phyloP scores from a whole-genome alignment of 2,113 vertebrate genomes.

The Eubucco bourcierii region DNA sequence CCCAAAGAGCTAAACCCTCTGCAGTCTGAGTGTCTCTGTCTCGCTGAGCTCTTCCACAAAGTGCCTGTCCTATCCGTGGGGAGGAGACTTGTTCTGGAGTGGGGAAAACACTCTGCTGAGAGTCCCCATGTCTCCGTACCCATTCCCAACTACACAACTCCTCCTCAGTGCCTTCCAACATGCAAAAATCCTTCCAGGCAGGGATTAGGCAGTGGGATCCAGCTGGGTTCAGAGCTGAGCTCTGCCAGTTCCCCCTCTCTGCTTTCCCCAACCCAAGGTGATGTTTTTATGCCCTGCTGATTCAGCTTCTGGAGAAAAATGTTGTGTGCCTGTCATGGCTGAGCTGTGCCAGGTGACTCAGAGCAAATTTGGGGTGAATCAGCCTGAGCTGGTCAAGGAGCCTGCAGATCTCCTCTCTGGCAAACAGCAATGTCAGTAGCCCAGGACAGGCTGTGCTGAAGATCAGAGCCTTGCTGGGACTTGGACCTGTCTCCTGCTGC shows the following conservation, averaged over 20 bases:
- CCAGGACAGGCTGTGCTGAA: not conserved
- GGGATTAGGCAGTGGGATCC: not conserved
- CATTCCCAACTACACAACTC: not conserved
- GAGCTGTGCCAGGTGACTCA: slow-evolving; percentile 45
- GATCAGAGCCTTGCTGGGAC: not conserved
- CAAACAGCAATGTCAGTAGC: not conserved
- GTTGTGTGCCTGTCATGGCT: not conserved
- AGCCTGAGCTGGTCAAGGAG: not conserved
- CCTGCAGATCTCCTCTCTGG: not conserved
- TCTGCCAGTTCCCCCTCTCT: not conserved
- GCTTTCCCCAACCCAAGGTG: not conserved
- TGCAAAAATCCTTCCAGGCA: not conserved
- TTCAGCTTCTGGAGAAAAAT: slow-evolving; percentile 46
- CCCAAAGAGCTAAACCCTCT: not conserved
- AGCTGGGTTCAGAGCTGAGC: not conserved
- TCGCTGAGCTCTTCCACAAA: not conserved
- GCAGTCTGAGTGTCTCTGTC: not conserved
- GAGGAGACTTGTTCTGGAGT: not conserved
- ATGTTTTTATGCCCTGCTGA: slow-evolving; percentile 22
- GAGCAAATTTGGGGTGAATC: not conserved
- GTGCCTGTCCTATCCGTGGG: not conserved
- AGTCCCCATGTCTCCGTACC: too few species aligned
- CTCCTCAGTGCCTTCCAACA: not conserved
- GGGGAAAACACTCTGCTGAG: not conserved
- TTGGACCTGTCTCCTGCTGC: not conserved